These are phyloP conservation scores for Epicampocera succincta DNA, from an alignment of 2,888 invertebrate genomes.

Conservation along the genomic window DNA sequence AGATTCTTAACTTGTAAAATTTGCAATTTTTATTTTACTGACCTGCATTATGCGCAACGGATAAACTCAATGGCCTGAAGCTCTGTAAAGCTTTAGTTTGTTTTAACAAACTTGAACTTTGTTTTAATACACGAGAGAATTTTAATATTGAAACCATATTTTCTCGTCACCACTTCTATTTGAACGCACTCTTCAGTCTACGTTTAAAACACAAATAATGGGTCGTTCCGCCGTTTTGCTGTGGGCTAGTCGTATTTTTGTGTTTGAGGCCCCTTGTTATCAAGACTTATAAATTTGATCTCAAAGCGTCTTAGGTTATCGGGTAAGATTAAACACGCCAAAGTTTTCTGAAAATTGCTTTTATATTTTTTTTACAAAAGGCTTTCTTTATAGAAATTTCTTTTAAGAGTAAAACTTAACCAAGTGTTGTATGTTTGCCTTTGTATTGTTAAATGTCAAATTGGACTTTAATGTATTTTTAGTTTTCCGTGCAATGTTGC, in stretches of 20 bases:
- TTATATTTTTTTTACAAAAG: slow-evolving; percentile 10
- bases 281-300: slow-evolving; percentile 52
- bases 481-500: too few relatives aligned
- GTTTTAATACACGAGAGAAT: slow-evolving; percentile 71
- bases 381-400: neutral
- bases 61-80: slow-evolving; percentile 52
- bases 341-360: slow-evolving; percentile 45
- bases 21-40: slow-evolving; percentile 10
- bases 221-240: slow-evolving; percentile 54
- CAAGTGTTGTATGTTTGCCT: neutral
- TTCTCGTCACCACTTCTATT: slow-evolving; percentile 54
- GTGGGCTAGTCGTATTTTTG: slow-evolving; percentile 52
- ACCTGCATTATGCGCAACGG: slow-evolving; percentile 54
- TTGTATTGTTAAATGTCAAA: too few relatives aligned
- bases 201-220: slow-evolving; percentile 61
- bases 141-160: slow-evolving; percentile 77
- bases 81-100: slow-evolving; percentile 46
- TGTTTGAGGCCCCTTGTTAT: slow-evolving; percentile 59
- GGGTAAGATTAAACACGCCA: slow-evolving; percentile 34
- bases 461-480: too few relatives aligned
- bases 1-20: neutral
- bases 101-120: slow-evolving; percentile 47
- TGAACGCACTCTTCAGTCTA: slow-evolving; percentile 36
- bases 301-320: slow-evolving; percentile 57
- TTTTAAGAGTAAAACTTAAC: neutral